Evolutionary conservation across 2,888 invertebrate species (phyloP), one percentile per base, ranked within the genome.

Genomic region (Drosophila helvetica): DNA sequence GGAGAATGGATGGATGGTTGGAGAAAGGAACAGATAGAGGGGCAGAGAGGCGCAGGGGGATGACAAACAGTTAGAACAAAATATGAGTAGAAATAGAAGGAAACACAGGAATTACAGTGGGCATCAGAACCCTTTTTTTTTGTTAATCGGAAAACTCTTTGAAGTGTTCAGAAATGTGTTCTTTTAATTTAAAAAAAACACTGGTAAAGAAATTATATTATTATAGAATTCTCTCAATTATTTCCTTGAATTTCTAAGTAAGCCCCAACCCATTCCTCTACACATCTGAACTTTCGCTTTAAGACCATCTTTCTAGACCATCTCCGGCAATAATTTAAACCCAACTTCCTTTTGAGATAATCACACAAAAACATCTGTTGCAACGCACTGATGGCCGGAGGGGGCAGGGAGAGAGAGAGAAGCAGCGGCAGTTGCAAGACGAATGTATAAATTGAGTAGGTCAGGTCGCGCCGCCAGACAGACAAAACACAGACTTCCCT

Each of bases 381-480:
- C 38, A 38, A 38, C 6, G 38, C 33, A 33, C 33, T 4, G 33
- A 2, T 4, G 5, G 33, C 33, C 38, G 0, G 12, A 4, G 33
- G 12, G 33, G 38, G n/a, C 38, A 42, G 15, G 15, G 12, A 12
- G 27, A 1, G 10, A 10, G 30, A 12, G 12, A 10, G 27, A 38
- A 42, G 19, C 63, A 42, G 38, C 7, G 25, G 7, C 18, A 19
- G 18, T 42, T 63, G 18, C 33, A 5, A 38, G 7, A 43, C 3
- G 42, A 56, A 65, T 76, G 60, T 51, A 38, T 38, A 61, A 61
- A 59, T 76, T 65, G 59, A 60, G 63, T 69, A 59, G 79, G 74
- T 74, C 83, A 78, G 55, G 53, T 42, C 53, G 15, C 15, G 30
- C 47, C 57, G 25, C 42, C 25, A 22, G 15, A 5, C 38, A 38